phyloP scores from a whole-genome alignment of 2,113 vertebrate genomes.

The zebrafish (Danio rerio) region GRCz12tu NC_133176.1:39655501-39656000 shows the following conservation, averaged over 20 bases:
- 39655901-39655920: not conserved
- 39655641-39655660: slow-evolving; percentile 40
- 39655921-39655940: not conserved
- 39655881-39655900: not conserved
- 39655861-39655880: not conserved
- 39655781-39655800: not conserved
- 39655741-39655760: slow-evolving; percentile 50
- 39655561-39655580: slow-evolving; percentile 60
- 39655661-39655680: slow-evolving; percentile 56
- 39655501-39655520: slow-evolving; percentile 57
- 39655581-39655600: slow-evolving; percentile 23
- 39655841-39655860: not conserved
- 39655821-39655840: not conserved
- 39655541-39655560: slow-evolving; percentile 61
- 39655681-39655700: slow-evolving; percentile 55
- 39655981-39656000: not conserved
- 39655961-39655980: not conserved
- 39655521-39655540: slow-evolving; percentile 57
- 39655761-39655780: slow-evolving; percentile 22
- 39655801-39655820: not conserved
- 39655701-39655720: slow-evolving; percentile 46
- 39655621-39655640: slow-evolving; percentile 10
- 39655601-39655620: not conserved
- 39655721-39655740: slow-evolving; percentile 11
- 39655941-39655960: not conserved